These are phyloP conservation scores for Semnornis frantzii DNA, from an alignment of 2,113 vertebrate species.

Conservation along the genomic window DNA sequence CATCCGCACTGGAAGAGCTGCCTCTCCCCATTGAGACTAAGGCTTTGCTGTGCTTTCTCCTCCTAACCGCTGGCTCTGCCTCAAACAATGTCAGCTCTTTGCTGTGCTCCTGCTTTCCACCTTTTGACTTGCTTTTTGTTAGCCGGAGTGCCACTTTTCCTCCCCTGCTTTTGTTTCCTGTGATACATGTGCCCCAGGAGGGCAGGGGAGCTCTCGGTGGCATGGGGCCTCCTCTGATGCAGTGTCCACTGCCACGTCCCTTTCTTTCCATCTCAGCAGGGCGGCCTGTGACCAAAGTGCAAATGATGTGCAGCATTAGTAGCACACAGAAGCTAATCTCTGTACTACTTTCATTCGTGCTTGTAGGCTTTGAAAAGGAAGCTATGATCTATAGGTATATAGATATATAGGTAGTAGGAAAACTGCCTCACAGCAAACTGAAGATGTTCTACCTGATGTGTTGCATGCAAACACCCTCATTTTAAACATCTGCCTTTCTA, in stretches of 20 bases:
- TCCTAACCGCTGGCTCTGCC: background rate
- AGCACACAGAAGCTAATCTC: background rate
- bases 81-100: rapidly evolving
- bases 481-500: background rate
- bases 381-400: background rate
- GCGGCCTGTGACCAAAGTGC: background rate
- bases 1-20: background rate
- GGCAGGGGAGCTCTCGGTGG: background rate
- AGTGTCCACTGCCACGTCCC: background rate
- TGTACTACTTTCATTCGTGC: background rate
- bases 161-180: background rate
- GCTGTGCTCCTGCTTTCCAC: background rate
- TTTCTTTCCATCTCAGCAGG: background rate
- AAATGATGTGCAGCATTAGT: background rate
- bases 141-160: rapidly evolving
- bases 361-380: background rate
- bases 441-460: background rate
- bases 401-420: slow-evolving; percentile 20
- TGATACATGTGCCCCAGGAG: rapidly evolving
- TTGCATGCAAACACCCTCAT: background rate
- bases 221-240: background rate
- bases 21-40: background rate
- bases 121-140: background rate
- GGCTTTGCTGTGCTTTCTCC: background rate
- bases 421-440: background rate